Evolutionary conservation across 2,797 vertebrate species (phyloP).

Genomic region (Pogoniulus pusillus): DNA sequence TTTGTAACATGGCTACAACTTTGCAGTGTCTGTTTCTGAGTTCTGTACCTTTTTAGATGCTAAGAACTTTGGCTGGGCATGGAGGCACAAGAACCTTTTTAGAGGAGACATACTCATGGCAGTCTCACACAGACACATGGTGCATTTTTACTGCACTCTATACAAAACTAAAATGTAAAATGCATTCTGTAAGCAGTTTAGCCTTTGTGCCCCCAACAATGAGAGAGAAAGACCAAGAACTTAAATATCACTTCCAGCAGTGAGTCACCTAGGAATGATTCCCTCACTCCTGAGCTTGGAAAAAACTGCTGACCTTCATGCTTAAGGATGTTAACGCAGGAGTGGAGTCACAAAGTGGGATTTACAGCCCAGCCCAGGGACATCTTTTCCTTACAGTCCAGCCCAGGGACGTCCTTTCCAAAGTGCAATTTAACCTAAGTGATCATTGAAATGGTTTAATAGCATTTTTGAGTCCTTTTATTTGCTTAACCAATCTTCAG

Average conservation of each 20-base stretch:
- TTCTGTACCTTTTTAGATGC: not conserved
- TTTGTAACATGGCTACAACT: not conserved
- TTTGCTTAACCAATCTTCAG: not conserved
- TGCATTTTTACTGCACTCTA: not conserved
- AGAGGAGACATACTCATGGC: not conserved
- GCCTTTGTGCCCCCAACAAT: not conserved
- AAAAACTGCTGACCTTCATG: not conserved
- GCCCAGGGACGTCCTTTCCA: not conserved
- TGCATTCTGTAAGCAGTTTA: not conserved
- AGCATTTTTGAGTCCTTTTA: not conserved
- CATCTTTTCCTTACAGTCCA: not conserved
- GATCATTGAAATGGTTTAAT: not conserved
- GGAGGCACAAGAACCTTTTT: not conserved
- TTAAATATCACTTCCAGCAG: not conserved
- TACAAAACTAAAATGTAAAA: not conserved
- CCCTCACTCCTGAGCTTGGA: not conserved
- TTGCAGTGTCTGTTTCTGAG: not conserved
- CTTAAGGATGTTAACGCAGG: not conserved
- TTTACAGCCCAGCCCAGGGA: not conserved
- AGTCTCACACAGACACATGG: not conserved
- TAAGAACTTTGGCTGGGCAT: not conserved
- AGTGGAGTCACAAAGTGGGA: not conserved
- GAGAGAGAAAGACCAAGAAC: not conserved
- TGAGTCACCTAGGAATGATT: not conserved
- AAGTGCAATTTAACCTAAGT: not conserved